Base-by-base conservation (phyloP, 2,797 vertebrate genomes). In the Diplodus puntazzo region DNA sequence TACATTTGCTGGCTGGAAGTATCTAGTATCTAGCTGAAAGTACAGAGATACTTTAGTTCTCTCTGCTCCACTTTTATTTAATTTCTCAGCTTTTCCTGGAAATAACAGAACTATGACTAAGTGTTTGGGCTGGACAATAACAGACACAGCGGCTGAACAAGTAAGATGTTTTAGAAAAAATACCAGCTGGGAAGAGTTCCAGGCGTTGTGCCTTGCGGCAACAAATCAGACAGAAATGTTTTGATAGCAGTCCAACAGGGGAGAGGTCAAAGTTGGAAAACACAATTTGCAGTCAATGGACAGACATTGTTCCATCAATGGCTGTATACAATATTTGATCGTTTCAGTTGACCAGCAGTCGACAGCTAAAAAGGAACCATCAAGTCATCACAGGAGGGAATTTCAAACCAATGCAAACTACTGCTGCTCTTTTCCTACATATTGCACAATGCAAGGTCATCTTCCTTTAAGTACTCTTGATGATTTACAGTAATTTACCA, bases 201-300 rank as follows among this genome's bases (percentile, higher is more conserved):
- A 59, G 43, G 18, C 42, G 82, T 34, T 45, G 52, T 53, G 66
- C 54, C 62, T 73, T 49, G 55, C 62, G 85, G 64, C 57, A 74
- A 76, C 55, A 77, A 61, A 79, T 83, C 79, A 79, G 45, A 20
- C 67, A 74, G 23, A 84, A 74, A 70, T 72, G 75, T 81, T 83
- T 84, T 49, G 77, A 82, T 75, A 78, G 77, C 46, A 54, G 55
- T 67, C 34, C 20, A 69, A 48, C 25, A 10, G 65, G 42, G 68
- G 25, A 57, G 21, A 83, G 72, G 61, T 72, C 53, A 83, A 48
- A 53, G 34, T 34, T 8, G 42, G 70, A 67, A 75, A 77, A 77
- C 67, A 63, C 2, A 21, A 49, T 42, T 45, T 13, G 46, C 76
- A 45, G 43, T 58, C 45, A 39, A 39, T 27, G 39, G 23, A 34